Evolutionary conservation across 2,888 invertebrate genomes (phyloP).

Genomic region (Phoenoteleia sp.): DNA sequence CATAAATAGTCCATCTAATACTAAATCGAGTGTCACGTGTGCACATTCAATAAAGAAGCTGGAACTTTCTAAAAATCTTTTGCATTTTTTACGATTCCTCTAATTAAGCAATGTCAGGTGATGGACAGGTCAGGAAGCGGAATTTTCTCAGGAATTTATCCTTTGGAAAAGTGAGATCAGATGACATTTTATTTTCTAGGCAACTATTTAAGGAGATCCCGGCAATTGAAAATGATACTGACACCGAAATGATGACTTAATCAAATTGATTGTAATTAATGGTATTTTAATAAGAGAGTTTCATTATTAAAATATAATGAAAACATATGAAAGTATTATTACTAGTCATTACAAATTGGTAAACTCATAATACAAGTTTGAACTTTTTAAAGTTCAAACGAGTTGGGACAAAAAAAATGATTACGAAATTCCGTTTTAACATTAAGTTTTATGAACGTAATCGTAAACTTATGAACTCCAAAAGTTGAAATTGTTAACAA

Average conservation of each 20-base stretch:
- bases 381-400: too few species aligned
- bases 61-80: slow-evolving; percentile 29
- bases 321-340: too few species aligned
- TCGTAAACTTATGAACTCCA: too few species aligned
- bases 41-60: slow-evolving; percentile 46
- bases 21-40: slow-evolving; percentile 37
- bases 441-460: too few species aligned
- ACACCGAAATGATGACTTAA: not conserved
- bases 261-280: not conserved
- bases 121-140: slow-evolving; percentile 40
- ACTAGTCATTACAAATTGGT: too few species aligned
- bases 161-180: slow-evolving; percentile 8
- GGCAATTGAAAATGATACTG: not conserved
- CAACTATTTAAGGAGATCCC: not conserved
- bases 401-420: too few species aligned
- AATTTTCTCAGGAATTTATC: slow-evolving; percentile 18
- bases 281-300: not conserved
- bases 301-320: too few species aligned
- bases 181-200: slow-evolving; percentile 2
- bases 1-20: slow-evolving; percentile 43
- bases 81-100: slow-evolving; percentile 1
- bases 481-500: too few species aligned
- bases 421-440: too few species aligned
- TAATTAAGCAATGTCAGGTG: slow-evolving; percentile 42
- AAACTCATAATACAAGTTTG: too few species aligned